These are phyloP conservation scores for Chelidonichthys spinosus DNA, from an alignment of 2,797 vertebrate genomes.

Conservation along the genomic window DNA sequence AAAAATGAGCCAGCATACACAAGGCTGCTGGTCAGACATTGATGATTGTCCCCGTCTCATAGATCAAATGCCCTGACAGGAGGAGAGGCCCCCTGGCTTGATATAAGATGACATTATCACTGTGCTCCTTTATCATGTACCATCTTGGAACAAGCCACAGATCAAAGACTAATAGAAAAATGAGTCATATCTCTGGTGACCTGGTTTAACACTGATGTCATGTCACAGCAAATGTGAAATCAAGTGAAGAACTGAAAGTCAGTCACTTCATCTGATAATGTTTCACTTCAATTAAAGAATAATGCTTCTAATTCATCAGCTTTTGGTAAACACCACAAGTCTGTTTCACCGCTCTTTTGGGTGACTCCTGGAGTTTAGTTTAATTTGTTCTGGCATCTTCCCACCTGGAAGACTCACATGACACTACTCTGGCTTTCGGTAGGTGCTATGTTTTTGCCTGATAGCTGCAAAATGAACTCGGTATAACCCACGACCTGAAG, in stretches of 20 bases:
- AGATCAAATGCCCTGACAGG: constrained; percentile 13
- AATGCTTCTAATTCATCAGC: neutral
- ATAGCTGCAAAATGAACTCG: constrained; percentile 41
- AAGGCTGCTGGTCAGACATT: neutral
- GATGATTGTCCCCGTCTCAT: neutral
- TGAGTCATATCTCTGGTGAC: neutral
- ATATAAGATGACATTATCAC: constrained; percentile 17
- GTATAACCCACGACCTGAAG: constrained; percentile 36
- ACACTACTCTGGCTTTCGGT: constrained; percentile 42
- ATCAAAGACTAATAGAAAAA: neutral
- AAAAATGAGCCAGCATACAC: neutral
- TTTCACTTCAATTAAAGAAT: neutral
- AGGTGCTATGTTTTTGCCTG: constrained; percentile 42
- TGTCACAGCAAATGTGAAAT: neutral
- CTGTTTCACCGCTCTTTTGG: constrained; percentile 7
- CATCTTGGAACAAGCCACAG: neutral
- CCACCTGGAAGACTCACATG: constrained; percentile 48
- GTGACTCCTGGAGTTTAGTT: constrained; percentile 19
- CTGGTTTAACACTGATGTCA: neutral
- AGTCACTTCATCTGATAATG: neutral
- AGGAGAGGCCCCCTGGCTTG: constrained; percentile 9
- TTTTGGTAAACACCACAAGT: neutral
- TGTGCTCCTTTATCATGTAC: constrained; percentile 16
- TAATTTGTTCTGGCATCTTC: constrained; percentile 41
- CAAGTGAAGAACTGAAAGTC: neutral